These are phyloP conservation scores for Hypotaenidia okinawae DNA, from an alignment of 2,797 vertebrate genomes.

Conservation along the genomic window DNA sequence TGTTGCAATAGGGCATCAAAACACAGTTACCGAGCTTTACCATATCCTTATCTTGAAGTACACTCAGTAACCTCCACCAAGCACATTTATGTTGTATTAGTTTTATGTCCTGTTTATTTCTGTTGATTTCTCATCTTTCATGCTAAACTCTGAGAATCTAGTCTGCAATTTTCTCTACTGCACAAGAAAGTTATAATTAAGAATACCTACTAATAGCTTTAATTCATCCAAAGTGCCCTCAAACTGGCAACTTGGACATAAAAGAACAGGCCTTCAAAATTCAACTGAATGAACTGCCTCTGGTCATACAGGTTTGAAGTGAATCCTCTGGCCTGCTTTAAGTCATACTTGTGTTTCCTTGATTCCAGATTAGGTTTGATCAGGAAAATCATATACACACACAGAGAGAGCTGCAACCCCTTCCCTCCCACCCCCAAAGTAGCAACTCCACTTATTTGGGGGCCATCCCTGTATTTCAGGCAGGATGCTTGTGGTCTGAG, in stretches of 20 bases:
- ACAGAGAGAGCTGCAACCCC: no score
- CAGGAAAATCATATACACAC: neutral
- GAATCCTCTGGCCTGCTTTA: neutral
- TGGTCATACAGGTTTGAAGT: neutral
- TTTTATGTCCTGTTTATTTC: neutral
- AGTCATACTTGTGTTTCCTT: neutral
- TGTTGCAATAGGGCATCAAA: neutral
- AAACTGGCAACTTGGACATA: neutral
- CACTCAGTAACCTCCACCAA: neutral
- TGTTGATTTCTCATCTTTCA: neutral
- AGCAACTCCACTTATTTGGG: neutral
- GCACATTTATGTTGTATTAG: neutral
- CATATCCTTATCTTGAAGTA: neutral
- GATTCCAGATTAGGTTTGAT: neutral
- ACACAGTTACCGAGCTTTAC: neutral
- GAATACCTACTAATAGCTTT: neutral
- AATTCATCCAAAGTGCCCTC: neutral
- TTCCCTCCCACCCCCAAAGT: neutral
- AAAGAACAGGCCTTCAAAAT: neutral
- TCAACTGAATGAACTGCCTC: neutral
- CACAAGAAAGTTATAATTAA: neutral
- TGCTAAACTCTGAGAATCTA: neutral
- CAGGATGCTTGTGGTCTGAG: neutral
- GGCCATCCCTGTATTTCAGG: neutral
- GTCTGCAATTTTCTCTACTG: neutral